phyloP scores from a whole-genome alignment of 2,113 vertebrate species.

The Xenopus borealis region DNA sequence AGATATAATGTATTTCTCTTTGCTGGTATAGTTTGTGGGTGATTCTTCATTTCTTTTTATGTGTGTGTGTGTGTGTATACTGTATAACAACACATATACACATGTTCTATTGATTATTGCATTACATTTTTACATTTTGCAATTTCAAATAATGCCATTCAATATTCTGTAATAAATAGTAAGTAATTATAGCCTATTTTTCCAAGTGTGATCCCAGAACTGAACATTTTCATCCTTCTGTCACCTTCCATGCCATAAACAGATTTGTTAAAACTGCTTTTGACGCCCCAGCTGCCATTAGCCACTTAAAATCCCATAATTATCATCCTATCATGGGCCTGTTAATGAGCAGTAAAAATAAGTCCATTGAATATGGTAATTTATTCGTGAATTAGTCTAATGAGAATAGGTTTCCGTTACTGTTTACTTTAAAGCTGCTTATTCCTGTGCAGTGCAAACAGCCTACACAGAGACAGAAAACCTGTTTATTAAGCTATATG shows the following conservation, averaged over 20 bases:
- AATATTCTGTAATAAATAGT: slow-evolving; percentile 79
- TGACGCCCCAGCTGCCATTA: slow-evolving; percentile 82
- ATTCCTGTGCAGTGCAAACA: slow-evolving; percentile 59
- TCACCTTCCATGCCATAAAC: slow-evolving; percentile 78
- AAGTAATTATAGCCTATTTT: slow-evolving; percentile 76
- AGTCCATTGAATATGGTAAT: slow-evolving; percentile 98
- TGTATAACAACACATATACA: neutral
- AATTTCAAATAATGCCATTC: slow-evolving; percentile 75
- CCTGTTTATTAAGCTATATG: slow-evolving; percentile 45
- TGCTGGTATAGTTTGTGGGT: too few relatives aligned
- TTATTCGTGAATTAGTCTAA: slow-evolving; percentile 92
- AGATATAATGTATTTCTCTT: too few relatives aligned
- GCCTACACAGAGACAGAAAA: slow-evolving; percentile 52
- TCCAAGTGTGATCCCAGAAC: slow-evolving; percentile 75
- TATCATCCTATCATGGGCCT: slow-evolving; percentile 95
- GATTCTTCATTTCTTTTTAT: too few relatives aligned
- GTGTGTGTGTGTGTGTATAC: neutral
- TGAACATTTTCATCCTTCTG: slow-evolving; percentile 70
- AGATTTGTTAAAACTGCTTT: slow-evolving; percentile 79
- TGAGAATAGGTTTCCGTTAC: slow-evolving; percentile 85
- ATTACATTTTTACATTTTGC: slow-evolving; percentile 72
- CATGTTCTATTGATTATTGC: neutral
- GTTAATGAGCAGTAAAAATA: slow-evolving; percentile 93
- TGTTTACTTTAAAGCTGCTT: slow-evolving; percentile 74
- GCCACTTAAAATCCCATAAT: slow-evolving; percentile 91